phyloP scores from a whole-genome alignment of 2,888 invertebrate species.

The Torymus aiolomorphi region DNA sequence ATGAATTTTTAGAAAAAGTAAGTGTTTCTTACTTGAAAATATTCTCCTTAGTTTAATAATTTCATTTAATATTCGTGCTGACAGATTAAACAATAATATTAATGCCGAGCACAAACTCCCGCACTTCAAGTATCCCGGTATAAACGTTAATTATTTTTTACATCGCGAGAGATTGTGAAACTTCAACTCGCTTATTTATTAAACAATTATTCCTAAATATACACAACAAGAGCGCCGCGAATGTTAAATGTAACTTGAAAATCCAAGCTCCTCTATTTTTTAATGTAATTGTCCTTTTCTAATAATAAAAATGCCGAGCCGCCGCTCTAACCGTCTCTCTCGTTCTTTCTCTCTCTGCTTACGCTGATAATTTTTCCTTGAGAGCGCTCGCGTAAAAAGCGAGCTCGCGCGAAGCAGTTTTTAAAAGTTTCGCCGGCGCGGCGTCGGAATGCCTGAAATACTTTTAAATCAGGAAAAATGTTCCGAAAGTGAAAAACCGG shows the following conservation, averaged over 20 bases:
- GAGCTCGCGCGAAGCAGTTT: slow-evolving; percentile 60
- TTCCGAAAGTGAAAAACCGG: slow-evolving; percentile 31
- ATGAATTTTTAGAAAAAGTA: no score
- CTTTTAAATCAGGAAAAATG: slow-evolving; percentile 50
- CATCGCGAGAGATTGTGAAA: no score
- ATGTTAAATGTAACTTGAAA: no score
- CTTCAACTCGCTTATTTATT: background rate
- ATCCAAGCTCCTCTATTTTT: slow-evolving; percentile 3
- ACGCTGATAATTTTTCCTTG: slow-evolving; percentile 45
- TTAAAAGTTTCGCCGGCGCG: slow-evolving; percentile 34
- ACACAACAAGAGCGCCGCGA: background rate
- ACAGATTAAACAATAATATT: no score
- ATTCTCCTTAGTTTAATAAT: no score
- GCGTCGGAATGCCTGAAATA: slow-evolving; percentile 44
- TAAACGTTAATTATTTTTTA: no score
- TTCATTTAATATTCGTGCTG: no score
- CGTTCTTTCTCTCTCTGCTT: slow-evolving; percentile 10
- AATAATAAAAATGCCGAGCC: slow-evolving; percentile 45
- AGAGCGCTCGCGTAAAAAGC: slow-evolving; percentile 51
- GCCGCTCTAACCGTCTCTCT: no score
- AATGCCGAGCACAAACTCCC: no score
- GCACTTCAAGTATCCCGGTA: no score
- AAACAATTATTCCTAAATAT: background rate
- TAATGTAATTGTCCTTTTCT: slow-evolving; percentile 35
- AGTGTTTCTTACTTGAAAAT: no score